Conservation (phyloP, 2,888 invertebrate species). For the Parochlus steinenii region DNA sequence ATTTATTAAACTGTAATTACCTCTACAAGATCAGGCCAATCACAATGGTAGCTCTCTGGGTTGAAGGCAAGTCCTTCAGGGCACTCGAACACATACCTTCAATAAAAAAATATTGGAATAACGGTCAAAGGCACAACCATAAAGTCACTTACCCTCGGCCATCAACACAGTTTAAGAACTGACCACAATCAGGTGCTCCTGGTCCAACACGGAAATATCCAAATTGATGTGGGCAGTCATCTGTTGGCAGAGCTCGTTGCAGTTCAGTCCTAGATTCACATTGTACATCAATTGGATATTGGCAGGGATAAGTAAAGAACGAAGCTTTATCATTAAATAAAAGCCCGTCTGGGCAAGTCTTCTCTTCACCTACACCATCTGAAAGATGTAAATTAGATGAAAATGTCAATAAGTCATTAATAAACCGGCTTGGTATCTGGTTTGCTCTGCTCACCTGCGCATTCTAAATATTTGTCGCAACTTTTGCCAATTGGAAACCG, state of each 20-base stretch:
- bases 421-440: not conserved
- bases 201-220: conserved; percentile 60
- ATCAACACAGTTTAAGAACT: conserved; percentile 65
- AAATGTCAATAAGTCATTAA: conserved; percentile 13
- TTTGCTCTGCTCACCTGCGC: conserved; percentile 35
- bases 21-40: conserved; percentile 73
- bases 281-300: conserved; percentile 67
- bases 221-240: conserved; percentile 68
- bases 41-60: conserved; percentile 54
- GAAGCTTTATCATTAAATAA: conserved; percentile 55
- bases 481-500: conserved; percentile 48
- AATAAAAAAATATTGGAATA: not conserved
- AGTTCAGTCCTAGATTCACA: conserved; percentile 51
- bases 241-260: conserved; percentile 50
- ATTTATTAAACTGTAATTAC: too few species aligned
- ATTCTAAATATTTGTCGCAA: conserved; percentile 60
- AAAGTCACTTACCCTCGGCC: conserved; percentile 38
- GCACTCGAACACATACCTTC: conserved; percentile 45
- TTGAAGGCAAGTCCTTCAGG: conserved; percentile 73
- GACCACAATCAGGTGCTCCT: conserved; percentile 48
- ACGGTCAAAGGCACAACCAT: conserved; percentile 15
- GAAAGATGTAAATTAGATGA: conserved; percentile 17
- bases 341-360: conserved; percentile 67
- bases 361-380: conserved; percentile 58
- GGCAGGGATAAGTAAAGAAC: conserved; percentile 55